phyloP scores from a whole-genome alignment of 2,888 invertebrate species.

The Heliconius aoede region DNA sequence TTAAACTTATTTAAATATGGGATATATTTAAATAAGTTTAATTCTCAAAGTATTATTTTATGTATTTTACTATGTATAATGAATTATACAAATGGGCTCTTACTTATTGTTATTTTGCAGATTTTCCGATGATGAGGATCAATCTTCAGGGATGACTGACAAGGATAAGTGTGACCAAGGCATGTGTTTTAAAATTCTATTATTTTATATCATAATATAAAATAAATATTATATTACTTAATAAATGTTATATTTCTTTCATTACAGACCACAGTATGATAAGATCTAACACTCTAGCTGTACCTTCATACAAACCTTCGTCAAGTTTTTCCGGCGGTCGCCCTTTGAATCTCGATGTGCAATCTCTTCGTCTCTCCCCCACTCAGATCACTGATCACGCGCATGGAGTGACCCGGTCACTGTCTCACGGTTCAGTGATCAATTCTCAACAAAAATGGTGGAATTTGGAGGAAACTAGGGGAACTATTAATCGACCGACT shows the following conservation, averaged over 20 bases:
- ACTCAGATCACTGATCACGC: constrained; percentile 73
- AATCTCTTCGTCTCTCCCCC: constrained; percentile 71
- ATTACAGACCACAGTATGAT: constrained; percentile 80
- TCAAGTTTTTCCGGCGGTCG: constrained; percentile 70
- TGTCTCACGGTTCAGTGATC: constrained; percentile 86
- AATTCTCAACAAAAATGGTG: constrained; percentile 80
- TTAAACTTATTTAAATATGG: too few species aligned
- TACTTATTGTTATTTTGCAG: constrained; percentile 55
- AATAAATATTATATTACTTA: not conserved
- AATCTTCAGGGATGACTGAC: constrained; percentile 81
- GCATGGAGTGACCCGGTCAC: constrained; percentile 83
- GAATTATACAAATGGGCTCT: not conserved
- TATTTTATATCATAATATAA: not conserved
- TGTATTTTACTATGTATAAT: too few species aligned
- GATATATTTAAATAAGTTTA: too few species aligned
- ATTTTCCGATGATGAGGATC: constrained; percentile 80
- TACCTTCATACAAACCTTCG: constrained; percentile 77
- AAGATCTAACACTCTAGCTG: constrained; percentile 80
- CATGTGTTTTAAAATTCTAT: constrained; percentile 44
- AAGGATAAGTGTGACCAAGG: constrained; percentile 77
- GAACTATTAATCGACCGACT: constrained; percentile 82
- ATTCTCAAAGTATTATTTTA: too few species aligned
- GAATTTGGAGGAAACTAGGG: constrained; percentile 75
- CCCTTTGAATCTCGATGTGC: constrained; percentile 71
- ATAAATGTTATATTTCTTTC: not conserved